Base-by-base conservation (phyloP, 2,888 invertebrate species). In the Athalia cordata region DNA sequence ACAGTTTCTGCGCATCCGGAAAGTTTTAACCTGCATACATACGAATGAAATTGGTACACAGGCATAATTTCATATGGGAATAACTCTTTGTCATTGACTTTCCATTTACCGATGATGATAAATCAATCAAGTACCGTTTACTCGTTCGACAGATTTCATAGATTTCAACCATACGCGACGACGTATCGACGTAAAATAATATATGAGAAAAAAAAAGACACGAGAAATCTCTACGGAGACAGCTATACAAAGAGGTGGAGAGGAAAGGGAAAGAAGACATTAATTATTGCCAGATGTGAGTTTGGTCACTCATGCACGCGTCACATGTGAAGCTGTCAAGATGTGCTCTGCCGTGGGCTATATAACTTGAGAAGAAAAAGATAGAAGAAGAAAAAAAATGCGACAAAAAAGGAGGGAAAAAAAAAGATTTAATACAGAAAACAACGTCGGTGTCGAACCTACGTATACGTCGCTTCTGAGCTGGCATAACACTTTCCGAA, bases 251-350 rank as follows among this genome's bases (percentile, higher is more conserved):
- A 50, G 43, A 13, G 11, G 6, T 29, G n/a, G 43, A 47, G 47
- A 13, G 45, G 47, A 47, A 72, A 9, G 47, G 45, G 45, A 15
- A 29, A 59, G 15, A 59, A 59, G 72, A 47, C 72, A 72, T 59
- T 72, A 72, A 72, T 72, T 72, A 72, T 59, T 72, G 8, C 72
- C 72, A 72, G 72, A 72, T 72, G 72, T 59, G 47, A 52, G 72
- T 59, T 59, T 13, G 68, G 52, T 68, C 68, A 55, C 11, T 68
- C 55, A 64, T 13, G 5, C 59, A 5, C n/a, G 0, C 29, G 43
- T 52, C 47, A 47, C 59, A 59, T 59, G 59, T 59, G 72, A 72
- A 72, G 13, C 59, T 72, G 59, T 72, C 72, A 47, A 59, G 72
- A 72, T 72, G 72, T 72, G 57, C 11, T 43, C 72, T 68, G n/a